Evolutionary conservation across 2,888 invertebrate genomes (phyloP).

Genomic region (Hecatera dysodea): DNA sequence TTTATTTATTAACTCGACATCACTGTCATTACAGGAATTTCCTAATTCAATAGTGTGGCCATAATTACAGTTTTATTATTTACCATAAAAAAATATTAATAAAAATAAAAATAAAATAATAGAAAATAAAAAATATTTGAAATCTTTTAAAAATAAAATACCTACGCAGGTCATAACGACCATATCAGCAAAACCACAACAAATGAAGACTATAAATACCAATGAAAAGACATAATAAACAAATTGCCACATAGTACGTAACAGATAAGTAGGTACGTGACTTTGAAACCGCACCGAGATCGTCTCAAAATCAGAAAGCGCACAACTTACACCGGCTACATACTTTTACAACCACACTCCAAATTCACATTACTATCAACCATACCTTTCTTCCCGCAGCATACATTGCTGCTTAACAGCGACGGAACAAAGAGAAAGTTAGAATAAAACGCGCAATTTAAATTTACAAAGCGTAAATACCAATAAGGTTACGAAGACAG

Average conservation of each 20-base stretch:
- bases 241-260: conserved; percentile 82
- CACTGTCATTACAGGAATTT: too few species aligned
- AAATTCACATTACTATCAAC: conserved; percentile 46
- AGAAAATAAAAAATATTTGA: too few species aligned
- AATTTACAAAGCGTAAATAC: conserved; percentile 42
- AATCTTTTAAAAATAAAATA: too few species aligned
- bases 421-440: conserved; percentile 60
- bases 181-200: conserved; percentile 53
- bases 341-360: conserved; percentile 55
- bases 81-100: too few species aligned
- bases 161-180: conserved; percentile 37
- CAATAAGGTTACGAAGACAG: conserved; percentile 85
- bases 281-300: conserved; percentile 81
- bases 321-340: conserved; percentile 76
- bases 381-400: conserved; percentile 41
- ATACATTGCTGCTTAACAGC: conserved; percentile 69
- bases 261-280: conserved; percentile 86
- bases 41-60: too few species aligned
- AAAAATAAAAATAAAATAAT: too few species aligned
- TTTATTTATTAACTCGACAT: too few species aligned
- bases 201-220: conserved; percentile 67
- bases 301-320: conserved; percentile 90
- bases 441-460: conserved; percentile 65
- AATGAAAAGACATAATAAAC: conserved; percentile 80
- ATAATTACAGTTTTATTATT: too few species aligned